Base-by-base conservation (phyloP, 1,140 invertebrate genomes). In the Asbolus verrucosus region DNA sequence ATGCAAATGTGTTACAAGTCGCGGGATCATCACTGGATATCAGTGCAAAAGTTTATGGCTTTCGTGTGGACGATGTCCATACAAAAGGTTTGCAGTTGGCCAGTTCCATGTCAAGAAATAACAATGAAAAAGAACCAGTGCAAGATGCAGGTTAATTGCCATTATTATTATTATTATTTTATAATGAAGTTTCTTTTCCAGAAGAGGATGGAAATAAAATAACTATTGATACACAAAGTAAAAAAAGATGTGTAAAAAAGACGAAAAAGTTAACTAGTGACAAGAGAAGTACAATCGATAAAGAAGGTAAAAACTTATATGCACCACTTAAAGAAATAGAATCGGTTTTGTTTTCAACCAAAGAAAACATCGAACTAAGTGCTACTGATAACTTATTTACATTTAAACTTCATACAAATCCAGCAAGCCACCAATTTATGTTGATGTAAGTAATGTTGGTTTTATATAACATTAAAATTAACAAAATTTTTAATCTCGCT, bases 11-110 rank as follows among this genome's bases (percentile, higher is more conserved):
- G 80, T 86, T 89, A 13, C 85, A 93, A 85, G 86, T 92, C 15
- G 92, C 91, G 1, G 91, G 91, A 68, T 91, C 88, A 13, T 90
- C 93, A 0, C 79, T 95, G 18, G 92, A 94, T 83, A 92, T 93
- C 0, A 92, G 92, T 70, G 86, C 91, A 9, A 92, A 92, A 79
- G 94, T 95, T 62, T 95, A 94, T 81, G 89, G 90, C 4, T 89
- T 89, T 65, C 82, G 93, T 69, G 92, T 94, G 0, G 93, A 95
- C 82, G 87, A 87, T 71, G 86, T 94, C 2, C 89, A 94, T 80
- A 85, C 86, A 43, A 90, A 93, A 72, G 87, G 91, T 8, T 82
- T 93, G 9, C 92, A 92, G 81, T 89, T 94, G 81, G 86, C 90
- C n/a, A 88, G 87, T 19, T 89, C 87, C 14, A 82, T 91, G 13